Percentiles rank a stretch among this genome's conserved stretches.
These are phyloP conservation scores for Silvanus unidentatus DNA, from an alignment of 2,888 invertebrate species.

Conservation along the genomic window DNA sequence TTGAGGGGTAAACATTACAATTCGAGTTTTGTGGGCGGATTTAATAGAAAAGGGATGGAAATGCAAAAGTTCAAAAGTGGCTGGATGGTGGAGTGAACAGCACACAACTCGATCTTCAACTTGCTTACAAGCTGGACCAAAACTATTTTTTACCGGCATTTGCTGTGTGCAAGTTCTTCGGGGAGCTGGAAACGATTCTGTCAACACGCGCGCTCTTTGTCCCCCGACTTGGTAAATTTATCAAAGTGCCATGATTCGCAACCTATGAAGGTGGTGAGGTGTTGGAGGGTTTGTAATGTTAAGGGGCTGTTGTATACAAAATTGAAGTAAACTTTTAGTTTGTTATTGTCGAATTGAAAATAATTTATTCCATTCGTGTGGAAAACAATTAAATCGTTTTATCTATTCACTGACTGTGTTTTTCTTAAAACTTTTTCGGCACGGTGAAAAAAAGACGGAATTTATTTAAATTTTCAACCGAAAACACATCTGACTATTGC, in stretches of 20 bases:
- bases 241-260: not conserved
- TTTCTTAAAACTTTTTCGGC: no score
- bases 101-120: conserved; percentile 1
- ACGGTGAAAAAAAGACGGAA: no score
- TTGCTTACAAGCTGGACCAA: conserved; percentile 2
- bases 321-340: no score
- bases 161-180: not conserved
- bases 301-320: no score
- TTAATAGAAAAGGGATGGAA: not conserved
- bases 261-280: not conserved
- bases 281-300: not conserved
- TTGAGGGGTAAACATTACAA: no score
- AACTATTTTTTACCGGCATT: conserved; percentile 3
- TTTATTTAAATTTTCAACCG: no score
- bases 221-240: conserved; percentile 1
- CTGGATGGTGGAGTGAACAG: not conserved
- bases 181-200: not conserved
- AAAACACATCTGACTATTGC: no score
- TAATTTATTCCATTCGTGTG: no score
- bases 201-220: conserved; percentile 5
- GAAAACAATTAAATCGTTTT: no score
- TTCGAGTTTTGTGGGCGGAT: no score
- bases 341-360: no score
- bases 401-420: no score
- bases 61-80: conserved; percentile 4